Base-by-base conservation (phyloP, 2,888 invertebrate species). In the Cetonia aurata region DNA sequence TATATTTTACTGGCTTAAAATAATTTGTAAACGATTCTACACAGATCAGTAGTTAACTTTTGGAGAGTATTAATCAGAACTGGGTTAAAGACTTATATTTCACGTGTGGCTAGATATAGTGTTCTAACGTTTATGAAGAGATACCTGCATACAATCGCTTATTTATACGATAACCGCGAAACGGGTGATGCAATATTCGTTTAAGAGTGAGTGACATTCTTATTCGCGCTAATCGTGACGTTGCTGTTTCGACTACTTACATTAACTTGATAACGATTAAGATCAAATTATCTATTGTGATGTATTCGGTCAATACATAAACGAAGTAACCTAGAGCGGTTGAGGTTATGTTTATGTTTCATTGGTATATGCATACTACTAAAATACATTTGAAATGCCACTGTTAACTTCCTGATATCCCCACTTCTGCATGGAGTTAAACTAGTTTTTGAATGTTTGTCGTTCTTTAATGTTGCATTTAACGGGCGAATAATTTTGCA, bases 341-440 rank as follows among this genome's bases (percentile, higher is more conserved):
- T 25, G 33, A 62, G 62, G 62, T 62, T 62, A 62, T 62, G 62
- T 62, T 62, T 62, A 62, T 56, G 56, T 56, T 56, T 56, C 33
- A 31, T 42, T 62, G 13, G 13, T 41, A 19, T 17, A 57, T 41
- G 33, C 48, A 62, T 48, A 62, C 48, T 25, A 46, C 46, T 48
- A 46, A 33, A 46, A 46, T 62, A 62, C 31, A 62, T 48, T 25
- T 33, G 31, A 42, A 59, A 48, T 33, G 62, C 15, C 48, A 48
- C 62, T 33, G 31, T 48, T 56, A 62, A 62, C 13, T 62, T 62
- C 62, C 48, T 48, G 13, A 62, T 62, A 62, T 62, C 62, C 62
- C 62, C 62, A 48, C 62, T 50, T 42, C 48, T 3, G 15, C 33
- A 48, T 62, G 15, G 15, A 50, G 17, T 50, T 50, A 48, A 62